phyloP scores from a whole-genome alignment of 1,140 invertebrate genomes.

The Zaprionus taronus region DNA sequence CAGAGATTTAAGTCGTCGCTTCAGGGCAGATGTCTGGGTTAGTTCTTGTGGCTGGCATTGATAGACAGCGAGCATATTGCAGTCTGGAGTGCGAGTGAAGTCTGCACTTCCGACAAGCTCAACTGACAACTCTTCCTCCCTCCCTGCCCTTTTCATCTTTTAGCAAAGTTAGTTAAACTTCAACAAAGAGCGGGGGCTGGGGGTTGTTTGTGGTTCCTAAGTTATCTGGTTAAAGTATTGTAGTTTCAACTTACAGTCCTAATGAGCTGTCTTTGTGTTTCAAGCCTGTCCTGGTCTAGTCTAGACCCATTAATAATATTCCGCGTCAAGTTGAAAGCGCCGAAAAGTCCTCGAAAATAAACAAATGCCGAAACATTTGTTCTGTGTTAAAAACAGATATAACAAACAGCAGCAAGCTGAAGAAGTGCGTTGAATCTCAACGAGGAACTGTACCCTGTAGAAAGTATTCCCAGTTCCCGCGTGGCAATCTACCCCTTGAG shows the following conservation, averaged over 20 bases:
- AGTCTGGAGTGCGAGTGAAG: background rate
- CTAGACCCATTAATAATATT: constrained; percentile 80
- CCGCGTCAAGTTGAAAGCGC: constrained; percentile 66
- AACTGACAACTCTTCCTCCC: background rate
- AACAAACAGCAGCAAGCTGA: background rate
- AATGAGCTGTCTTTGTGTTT: constrained; percentile 37
- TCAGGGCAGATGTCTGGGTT: background rate
- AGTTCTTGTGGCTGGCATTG: background rate
- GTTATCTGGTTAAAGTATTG: background rate
- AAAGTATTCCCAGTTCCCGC: background rate
- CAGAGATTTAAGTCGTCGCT: background rate
- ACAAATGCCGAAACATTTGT: constrained; percentile 64
- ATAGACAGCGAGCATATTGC: background rate
- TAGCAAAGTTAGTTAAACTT: background rate
- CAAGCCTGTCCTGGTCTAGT: constrained; percentile 49
- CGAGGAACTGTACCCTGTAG: background rate
- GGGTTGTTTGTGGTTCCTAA: background rate
- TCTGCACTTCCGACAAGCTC: background rate
- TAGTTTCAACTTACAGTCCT: constrained; percentile 16
- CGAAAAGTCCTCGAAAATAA: constrained; percentile 54
- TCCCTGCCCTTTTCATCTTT: background rate
- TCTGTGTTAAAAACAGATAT: constrained; percentile 35
- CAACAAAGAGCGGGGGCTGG: background rate
- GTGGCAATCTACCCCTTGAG: background rate
- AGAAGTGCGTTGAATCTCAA: background rate